phyloP scores from a whole-genome alignment of 1,140 invertebrate species.

The Brachionus koreanus region DNA sequence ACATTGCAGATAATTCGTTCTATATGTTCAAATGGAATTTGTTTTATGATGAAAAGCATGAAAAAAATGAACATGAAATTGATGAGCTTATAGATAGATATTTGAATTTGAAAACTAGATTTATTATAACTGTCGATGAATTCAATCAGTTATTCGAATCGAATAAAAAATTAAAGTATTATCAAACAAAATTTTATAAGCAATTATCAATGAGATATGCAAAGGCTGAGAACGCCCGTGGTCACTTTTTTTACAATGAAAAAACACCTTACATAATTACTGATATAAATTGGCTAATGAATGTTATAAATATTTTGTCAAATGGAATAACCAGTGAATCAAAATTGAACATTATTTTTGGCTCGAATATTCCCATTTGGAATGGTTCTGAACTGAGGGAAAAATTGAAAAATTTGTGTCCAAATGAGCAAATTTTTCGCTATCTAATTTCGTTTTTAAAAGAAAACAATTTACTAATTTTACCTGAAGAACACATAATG shows the following conservation, averaged over 20 bases:
- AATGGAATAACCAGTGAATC: neutral
- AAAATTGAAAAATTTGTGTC: neutral
- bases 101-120: neutral
- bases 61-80: neutral
- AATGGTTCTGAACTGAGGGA: neutral
- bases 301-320: neutral
- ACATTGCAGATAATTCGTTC: neutral
- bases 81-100: neutral
- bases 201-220: neutral
- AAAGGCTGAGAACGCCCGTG: neutral
- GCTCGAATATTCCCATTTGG: neutral
- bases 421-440: neutral
- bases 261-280: neutral
- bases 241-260: neutral
- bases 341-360: neutral
- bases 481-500: neutral
- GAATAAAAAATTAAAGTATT: neutral
- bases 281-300: neutral
- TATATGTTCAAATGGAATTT: slow-evolving; percentile 4
- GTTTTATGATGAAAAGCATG: neutral
- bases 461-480: neutral
- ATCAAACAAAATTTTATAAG: neutral
- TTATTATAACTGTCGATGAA: neutral
- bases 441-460: neutral
- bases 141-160: neutral